Evolutionary conservation across 2,888 invertebrate species (phyloP).

Genomic region (Conomelus anceps): DNA sequence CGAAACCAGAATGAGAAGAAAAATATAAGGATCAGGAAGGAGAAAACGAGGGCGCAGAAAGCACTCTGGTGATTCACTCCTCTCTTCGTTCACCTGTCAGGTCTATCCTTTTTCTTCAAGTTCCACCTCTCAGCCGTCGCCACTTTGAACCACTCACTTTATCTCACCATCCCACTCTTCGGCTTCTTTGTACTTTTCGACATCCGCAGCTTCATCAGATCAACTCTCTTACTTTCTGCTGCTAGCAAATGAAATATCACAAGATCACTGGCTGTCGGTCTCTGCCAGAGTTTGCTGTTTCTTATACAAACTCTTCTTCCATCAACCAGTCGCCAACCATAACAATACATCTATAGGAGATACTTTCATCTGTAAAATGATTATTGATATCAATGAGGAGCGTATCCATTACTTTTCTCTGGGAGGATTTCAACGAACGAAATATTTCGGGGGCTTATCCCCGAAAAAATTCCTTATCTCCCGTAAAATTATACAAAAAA

Average conservation of each 20-base stretch:
- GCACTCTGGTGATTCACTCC: neutral
- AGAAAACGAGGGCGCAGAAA: neutral
- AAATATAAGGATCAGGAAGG: neutral
- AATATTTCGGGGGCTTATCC: too few relatives aligned
- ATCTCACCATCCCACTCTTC: neutral
- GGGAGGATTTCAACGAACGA: too few relatives aligned
- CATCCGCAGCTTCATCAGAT: neutral
- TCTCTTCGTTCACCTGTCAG: neutral
- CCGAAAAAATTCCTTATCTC: too few relatives aligned
- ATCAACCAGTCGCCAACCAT: neutral
- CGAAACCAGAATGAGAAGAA: neutral
- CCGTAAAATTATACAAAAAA: too few relatives aligned
- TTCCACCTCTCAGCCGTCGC: neutral
- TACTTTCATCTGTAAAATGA: neutral
- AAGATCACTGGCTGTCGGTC: neutral
- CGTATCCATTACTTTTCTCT: too few relatives aligned
- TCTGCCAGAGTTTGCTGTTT: neutral
- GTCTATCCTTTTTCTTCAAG: neutral
- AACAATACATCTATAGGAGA: neutral
- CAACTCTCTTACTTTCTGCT: neutral
- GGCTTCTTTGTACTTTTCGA: neutral
- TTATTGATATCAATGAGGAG: too few relatives aligned
- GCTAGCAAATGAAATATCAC: neutral
- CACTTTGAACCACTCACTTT: neutral
- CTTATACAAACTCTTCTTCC: neutral